Evolutionary conservation across 2,113 vertebrate species (phyloP).

Genomic region (Pitta sordida): DNA sequence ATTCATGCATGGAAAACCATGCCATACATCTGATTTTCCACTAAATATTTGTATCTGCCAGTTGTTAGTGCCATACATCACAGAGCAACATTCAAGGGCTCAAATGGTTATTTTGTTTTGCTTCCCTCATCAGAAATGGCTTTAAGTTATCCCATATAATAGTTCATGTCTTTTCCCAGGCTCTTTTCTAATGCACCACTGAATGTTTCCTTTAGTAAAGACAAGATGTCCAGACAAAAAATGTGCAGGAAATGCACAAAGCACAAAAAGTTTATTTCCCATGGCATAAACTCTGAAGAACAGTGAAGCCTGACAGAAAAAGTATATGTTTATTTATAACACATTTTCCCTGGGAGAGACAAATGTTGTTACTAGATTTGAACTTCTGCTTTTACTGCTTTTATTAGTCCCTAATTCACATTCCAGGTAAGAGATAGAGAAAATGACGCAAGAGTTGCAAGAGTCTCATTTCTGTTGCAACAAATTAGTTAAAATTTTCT

Average conservation of each 20-base stretch:
- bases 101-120: neutral
- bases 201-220: neutral
- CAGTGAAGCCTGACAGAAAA: neutral
- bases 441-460: neutral
- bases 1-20: neutral
- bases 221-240: neutral
- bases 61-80: neutral
- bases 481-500: neutral
- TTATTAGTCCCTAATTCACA: neutral
- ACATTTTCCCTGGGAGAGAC: neutral
- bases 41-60: neutral
- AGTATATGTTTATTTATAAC: neutral
- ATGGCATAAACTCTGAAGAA: neutral
- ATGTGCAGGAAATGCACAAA: neutral
- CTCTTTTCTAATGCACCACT: neutral
- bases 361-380: neutral
- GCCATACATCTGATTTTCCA: neutral
- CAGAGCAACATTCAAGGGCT: neutral
- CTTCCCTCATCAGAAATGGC: neutral
- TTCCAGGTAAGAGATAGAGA: neutral
- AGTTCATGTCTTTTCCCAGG: neutral
- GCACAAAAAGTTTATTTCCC: neutral
- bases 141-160: neutral
- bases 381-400: neutral
- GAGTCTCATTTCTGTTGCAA: neutral